A percentile compares a stretch with the other conserved stretches of the same genome.
Conservation (phyloP, 2,113 vertebrate species). For the Gobio gobio region DNA sequence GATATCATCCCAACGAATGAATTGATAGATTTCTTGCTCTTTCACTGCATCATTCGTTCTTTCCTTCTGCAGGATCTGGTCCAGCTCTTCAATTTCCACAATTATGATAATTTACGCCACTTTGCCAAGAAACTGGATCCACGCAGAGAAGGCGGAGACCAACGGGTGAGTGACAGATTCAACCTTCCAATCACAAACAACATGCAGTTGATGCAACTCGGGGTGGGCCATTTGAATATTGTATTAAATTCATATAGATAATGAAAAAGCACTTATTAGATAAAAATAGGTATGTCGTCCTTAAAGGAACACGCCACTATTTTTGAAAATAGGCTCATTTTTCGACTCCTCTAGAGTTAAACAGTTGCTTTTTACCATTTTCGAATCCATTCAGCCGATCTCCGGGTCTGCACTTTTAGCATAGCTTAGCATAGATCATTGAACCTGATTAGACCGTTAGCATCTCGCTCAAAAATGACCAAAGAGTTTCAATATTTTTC, state of each 20-base stretch:
- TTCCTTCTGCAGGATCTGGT: conserved; percentile 88
- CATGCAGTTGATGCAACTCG: not conserved
- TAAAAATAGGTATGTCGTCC: not conserved
- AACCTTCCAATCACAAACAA: not conserved
- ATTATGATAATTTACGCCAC: conserved; percentile 98
- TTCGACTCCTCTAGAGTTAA: too few relatives aligned
- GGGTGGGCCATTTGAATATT: not conserved
- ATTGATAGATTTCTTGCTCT: not conserved
- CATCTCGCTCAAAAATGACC: too few relatives aligned
- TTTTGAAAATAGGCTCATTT: too few relatives aligned
- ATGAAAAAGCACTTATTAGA: not conserved
- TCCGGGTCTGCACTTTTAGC: too few relatives aligned
- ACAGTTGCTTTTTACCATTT: too few relatives aligned
- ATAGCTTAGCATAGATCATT: too few relatives aligned
- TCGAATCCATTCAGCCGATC: too few relatives aligned
- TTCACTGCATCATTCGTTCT: not conserved
- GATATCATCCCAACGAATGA: not conserved
- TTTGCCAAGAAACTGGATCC: conserved; percentile 99
- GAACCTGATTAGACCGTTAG: too few relatives aligned
- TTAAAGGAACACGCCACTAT: too few relatives aligned
- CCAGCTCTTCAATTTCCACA: conserved; percentile 96
- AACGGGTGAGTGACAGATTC: conserved; percentile 84
- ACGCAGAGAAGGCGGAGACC: conserved; percentile 96
- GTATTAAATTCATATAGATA: not conserved
- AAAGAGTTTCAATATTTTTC: too few relatives aligned